These are phyloP conservation scores for Epirrhoe tristata DNA, from an alignment of 2,888 invertebrate genomes.

Conservation along the genomic window DNA sequence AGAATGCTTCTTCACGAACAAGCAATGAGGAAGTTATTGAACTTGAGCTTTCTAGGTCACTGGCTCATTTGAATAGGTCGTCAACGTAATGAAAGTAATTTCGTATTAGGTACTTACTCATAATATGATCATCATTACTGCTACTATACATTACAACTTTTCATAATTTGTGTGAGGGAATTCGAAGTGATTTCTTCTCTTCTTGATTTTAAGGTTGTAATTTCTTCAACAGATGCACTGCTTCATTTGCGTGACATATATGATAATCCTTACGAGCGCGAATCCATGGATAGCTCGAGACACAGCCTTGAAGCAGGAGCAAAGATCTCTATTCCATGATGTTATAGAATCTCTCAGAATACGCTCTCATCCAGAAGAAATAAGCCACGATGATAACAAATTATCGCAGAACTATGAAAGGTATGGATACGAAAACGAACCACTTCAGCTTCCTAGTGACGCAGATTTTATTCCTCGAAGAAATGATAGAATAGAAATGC, in stretches of 20 bases:
- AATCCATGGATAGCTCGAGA: constrained; percentile 60
- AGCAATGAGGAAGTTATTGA: constrained; percentile 15
- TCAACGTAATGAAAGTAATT: constrained; percentile 3
- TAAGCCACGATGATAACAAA: constrained; percentile 70
- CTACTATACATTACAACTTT: no score
- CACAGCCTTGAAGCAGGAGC: constrained; percentile 54
- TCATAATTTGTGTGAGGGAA: background rate
- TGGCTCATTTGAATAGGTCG: constrained; percentile 7
- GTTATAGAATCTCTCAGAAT: constrained; percentile 76
- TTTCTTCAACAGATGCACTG: constrained; percentile 76
- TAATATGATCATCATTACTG: background rate
- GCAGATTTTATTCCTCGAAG: constrained; percentile 71
- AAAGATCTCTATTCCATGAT: constrained; percentile 73
- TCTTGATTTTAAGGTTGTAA: constrained; percentile 17
- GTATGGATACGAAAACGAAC: constrained; percentile 66
- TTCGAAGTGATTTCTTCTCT: background rate
- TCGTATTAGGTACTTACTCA: background rate
- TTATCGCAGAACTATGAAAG: constrained; percentile 64
- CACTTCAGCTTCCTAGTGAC: constrained; percentile 63
- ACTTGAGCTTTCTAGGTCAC: constrained; percentile 25
- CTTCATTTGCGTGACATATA: constrained; percentile 75
- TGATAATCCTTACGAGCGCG: constrained; percentile 70
- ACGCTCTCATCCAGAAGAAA: constrained; percentile 68
- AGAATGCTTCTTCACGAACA: constrained; percentile 13
- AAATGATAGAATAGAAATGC: constrained; percentile 78